Percentiles rank a stretch among this genome's conserved stretches.
Evolutionary conservation across 92 coral and sea anemone genomes (phyloP).

Genomic region (Heliopora coerulea): DNA sequence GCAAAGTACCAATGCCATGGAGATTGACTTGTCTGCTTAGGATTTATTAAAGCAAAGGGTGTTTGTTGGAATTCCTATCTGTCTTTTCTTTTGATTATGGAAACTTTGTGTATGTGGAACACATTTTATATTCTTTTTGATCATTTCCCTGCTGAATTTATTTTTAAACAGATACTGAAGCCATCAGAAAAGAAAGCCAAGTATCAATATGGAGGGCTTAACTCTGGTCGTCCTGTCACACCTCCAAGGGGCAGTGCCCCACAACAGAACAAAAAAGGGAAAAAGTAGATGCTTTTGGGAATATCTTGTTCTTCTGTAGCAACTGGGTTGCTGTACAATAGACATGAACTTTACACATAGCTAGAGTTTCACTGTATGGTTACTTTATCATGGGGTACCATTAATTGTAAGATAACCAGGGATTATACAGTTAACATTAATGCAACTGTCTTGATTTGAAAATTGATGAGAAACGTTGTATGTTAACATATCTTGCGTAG

Average conservation of each 20-base stretch:
- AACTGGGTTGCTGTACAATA: too few species aligned
- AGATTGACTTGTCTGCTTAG: too few species aligned
- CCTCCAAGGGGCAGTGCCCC: constrained; percentile 84
- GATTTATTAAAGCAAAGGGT: too few species aligned
- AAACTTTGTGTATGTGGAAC: too few species aligned
- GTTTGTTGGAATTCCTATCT: too few species aligned
- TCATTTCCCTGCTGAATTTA: background rate
- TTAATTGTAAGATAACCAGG: background rate
- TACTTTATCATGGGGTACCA: background rate
- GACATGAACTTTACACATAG: background rate
- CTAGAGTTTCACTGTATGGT: background rate
- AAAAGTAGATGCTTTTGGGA: constrained; percentile 38
- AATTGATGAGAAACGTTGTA: too few species aligned
- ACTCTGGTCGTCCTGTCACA: constrained; percentile 96
- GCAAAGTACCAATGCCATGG: too few species aligned
- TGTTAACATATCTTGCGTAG: too few species aligned
- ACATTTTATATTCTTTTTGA: background rate
- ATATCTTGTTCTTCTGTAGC: background rate
- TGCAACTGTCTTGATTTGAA: too few species aligned
- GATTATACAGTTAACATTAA: background rate
- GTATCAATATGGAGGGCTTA: constrained; percentile 96
- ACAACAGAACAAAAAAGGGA: constrained; percentile 78
- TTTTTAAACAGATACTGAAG: constrained; percentile 67
- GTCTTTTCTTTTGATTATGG: too few species aligned
- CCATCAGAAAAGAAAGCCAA: constrained; percentile 99